A percentile compares a stretch with the other conserved stretches of the same genome.
Conservation (phyloP, 2,797 vertebrate genomes). For the Psittacula derbiana region DNA sequence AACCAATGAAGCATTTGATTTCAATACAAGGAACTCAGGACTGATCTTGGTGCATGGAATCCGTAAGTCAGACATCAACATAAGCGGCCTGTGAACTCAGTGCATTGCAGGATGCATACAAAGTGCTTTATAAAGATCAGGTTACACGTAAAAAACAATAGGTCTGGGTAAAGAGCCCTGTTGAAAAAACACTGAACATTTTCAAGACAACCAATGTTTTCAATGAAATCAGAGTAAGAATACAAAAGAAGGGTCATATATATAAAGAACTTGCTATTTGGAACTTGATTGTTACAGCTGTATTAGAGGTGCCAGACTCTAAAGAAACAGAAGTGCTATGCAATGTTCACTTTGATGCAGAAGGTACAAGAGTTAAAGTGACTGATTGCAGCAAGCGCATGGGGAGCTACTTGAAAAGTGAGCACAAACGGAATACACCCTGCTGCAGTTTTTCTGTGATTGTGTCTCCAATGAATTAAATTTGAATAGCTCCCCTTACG, state of each 20-base stretch:
- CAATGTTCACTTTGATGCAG: neutral
- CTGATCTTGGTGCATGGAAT: neutral
- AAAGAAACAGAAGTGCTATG: neutral
- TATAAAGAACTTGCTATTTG: neutral
- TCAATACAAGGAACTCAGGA: neutral
- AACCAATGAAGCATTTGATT: neutral
- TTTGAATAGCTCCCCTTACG: neutral
- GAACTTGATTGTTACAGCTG: neutral
- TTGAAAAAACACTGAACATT: neutral
- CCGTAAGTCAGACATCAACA: neutral
- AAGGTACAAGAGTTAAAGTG: neutral
- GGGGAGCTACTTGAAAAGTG: neutral
- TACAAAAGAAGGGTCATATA: neutral
- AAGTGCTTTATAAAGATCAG: neutral
- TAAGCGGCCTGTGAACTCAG: neutral
- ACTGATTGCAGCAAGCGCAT: neutral
- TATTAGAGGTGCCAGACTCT: neutral
- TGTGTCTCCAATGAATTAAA: neutral
- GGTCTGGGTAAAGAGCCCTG: neutral
- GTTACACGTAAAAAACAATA: neutral
- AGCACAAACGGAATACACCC: neutral
- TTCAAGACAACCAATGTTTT: neutral
- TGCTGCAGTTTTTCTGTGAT: neutral
- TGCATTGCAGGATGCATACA: neutral
- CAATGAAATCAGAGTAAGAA: neutral